Base-by-base conservation (phyloP, 2,888 invertebrate species). In the Masnerella sp. region DNA sequence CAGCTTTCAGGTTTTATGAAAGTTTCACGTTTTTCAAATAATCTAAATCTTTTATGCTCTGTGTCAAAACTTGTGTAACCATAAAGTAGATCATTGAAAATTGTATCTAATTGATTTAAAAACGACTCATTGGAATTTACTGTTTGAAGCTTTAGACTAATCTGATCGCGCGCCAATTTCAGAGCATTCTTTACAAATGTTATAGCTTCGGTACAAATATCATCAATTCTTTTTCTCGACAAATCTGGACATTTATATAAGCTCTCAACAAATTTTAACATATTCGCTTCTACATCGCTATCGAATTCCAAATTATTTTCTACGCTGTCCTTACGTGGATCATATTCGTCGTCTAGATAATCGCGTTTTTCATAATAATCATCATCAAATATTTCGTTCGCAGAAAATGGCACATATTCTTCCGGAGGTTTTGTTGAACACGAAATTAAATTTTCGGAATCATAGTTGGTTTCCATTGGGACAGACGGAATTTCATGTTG, bases 171-270 rank as follows among this genome's bases (percentile, higher is more conserved):
- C 9, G 11, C 30, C 7, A 20, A 2, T 17, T 42, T 3, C 2
- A 28, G 1, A 5, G 15, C 12, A n/a, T 43, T 34, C 8, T 17
- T 12, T 20, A 43, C 4, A 4, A 42, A 25, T 8, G 25, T 14
- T 7, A 52, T 43, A 2, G 4, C 36, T n/a, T 36, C 8, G 0
- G 9, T 5, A 32, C 22, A 9, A 30, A 61, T 43, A 11, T 15
- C 3, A 15, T 64, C 14, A 11, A 54, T 36, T 45, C 36, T 52
- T 18, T 64, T 64, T 12, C 15, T 42, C 5, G 43, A 2, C 9
- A 43, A 17, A 43, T 64, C 52, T 1, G 52, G 43, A 45, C 12
- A 52, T 25, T 54, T 3, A 45, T 64, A 64, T 11, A 64, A 40
- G 12, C 5, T 22, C 32, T 34, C 47, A n/a, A 54, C 5, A n/a